Base-by-base conservation (phyloP, 2,113 vertebrate species). In the Hippoglossus stenolepis region DNA sequence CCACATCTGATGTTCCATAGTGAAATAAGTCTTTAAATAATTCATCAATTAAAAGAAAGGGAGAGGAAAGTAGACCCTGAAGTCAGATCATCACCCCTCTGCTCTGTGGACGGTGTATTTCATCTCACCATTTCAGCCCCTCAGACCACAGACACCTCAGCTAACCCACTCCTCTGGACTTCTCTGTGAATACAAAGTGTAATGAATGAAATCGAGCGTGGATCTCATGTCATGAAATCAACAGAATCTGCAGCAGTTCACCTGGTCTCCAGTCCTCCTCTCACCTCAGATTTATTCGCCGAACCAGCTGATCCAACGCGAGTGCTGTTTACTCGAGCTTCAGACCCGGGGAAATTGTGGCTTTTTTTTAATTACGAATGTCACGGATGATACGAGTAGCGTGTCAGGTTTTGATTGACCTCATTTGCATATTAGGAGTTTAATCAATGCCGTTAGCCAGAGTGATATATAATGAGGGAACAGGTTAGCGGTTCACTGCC, bases 41-140 rank as follows among this genome's bases (percentile, higher is more conserved):
- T 70, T 64, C 28, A 62, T 24, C 59, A 58, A 56, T 71, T 24
- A 60, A 21, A 31, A 31, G 31, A 31, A 6, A 13, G 61, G 40
- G 51, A 62, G 66, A 56, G 28, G 23, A 57, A 57, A 65, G 66
- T 60, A 49, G 38, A 49, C 56, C 62, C 54, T n/a, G 43, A 68
- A 53, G 61, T 81, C 76, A 62, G 56, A 49, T 70, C 58, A 68
- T 68, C 68, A 24, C 78, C 72, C 69, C 80, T 83, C 75, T 70
- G 59, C 79, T 81, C 65, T 83, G 62, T 64, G 76, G 81, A 86
- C 83, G 62, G 73, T 31, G 31, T 73, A 74, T 90, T 91, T 81
- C 61, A 28, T 83, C 74, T 65, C 74, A 63, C 14, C 45, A 18
- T 14, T 51, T 15, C 56, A 85, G 85, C 74, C 85, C 77, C 13